A percentile compares a stretch with the other conserved stretches of the same genome.
These are phyloP conservation scores for Paradoxurus hermaphroditus DNA, from an alignment of 2,113 vertebrate species.

Conservation along the genomic window DNA sequence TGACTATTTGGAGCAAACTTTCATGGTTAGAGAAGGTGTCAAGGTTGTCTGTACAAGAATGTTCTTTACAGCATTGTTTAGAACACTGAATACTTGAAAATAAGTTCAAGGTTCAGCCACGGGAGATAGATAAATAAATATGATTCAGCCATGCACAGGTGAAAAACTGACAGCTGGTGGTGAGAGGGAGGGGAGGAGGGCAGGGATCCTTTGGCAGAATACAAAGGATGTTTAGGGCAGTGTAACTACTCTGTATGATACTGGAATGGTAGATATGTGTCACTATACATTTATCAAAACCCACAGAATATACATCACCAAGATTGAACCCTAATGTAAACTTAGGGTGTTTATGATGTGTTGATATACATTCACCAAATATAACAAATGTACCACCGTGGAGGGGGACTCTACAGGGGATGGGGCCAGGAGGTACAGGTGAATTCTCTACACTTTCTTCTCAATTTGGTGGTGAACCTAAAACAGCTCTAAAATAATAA, in stretches of 20 bases:
- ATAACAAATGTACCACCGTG: neutral
- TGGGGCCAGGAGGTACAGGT: neutral
- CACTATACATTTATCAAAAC: neutral
- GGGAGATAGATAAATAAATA: neutral
- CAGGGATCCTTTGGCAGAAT: neutral
- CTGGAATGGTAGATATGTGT: neutral
- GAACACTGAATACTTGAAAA: neutral
- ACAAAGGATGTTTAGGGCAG: neutral
- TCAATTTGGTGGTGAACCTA: neutral
- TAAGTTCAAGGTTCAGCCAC: neutral
- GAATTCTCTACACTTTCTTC: neutral
- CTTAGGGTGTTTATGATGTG: neutral
- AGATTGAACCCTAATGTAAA: neutral
- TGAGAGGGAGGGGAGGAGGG: neutral
- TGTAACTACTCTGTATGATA: neutral
- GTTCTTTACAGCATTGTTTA: neutral
- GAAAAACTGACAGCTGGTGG: neutral
- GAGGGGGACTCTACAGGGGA: neutral
- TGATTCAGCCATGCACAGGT: neutral
- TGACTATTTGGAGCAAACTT: neutral
- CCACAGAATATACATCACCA: neutral
- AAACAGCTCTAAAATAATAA: neutral
- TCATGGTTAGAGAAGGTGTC: neutral
- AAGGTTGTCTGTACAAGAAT: neutral
- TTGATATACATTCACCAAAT: neutral